Base-by-base conservation (phyloP, 2,888 invertebrate genomes). In the Calephelis perditalis region DNA sequence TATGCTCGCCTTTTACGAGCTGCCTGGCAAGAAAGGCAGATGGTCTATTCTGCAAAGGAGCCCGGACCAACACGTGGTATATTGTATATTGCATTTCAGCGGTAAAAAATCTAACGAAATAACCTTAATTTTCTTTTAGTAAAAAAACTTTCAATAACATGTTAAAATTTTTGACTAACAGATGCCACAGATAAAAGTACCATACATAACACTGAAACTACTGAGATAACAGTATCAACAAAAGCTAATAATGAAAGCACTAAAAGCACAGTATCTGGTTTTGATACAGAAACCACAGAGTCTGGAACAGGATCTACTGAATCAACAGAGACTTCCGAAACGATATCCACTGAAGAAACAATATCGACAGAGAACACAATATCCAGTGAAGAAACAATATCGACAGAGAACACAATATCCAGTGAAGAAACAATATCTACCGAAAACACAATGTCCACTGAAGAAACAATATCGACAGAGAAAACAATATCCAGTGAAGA, bases 271-370 rank as follows among this genome's bases (percentile, higher is more conserved):
- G 8, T 35, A 52, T 11, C 11, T 11, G 52, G 35, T 36, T 9
- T 47, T 47, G 65, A 62, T n/a, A 60, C 59, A n/a, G 64, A 57
- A 37, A 52, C 56, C 2, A 61, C 64, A 35, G 62, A 61, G 47
- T 57, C 60, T 47, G 63, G 62, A 9, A 59, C 61, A 11, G 66
- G 57, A 12, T 56, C 47, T 5, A 59, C 61, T 36, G 62, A 62
- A 56, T 49, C 44, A 11, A 15, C 60, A 26, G 26, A 26, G 40
- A 26, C 52, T 36, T 11, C 36, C 7, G 52, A 35, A 52, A 52
- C 36, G 6, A 10, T 52, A 35, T 26, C 49, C 12, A 49, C 47
- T 12, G 15, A 49, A 49, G 26, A 49, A 47, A 47, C 47, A 9
- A 47, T 15, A 9, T 7, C 47, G 9, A 15, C 15, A 15, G 47